Conservation (phyloP, 1,140 invertebrate species). For the Musca vetustissima region DNA sequence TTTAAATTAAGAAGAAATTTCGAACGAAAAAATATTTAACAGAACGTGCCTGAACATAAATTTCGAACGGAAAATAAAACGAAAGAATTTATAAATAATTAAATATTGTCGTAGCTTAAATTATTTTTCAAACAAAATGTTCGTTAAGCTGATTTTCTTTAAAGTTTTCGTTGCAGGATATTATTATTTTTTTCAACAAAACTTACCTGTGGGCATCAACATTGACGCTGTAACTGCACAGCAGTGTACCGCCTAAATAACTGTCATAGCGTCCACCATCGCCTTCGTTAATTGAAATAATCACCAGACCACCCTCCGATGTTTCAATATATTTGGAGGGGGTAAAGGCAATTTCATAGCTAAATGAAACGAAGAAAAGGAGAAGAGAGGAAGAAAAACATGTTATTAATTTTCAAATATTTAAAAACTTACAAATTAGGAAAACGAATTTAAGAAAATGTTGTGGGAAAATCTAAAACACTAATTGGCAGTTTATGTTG, state of each 20-base stretch:
- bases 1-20: neutral
- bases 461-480: too few relatives aligned
- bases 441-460: too few relatives aligned
- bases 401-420: neutral
- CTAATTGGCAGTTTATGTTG: too few relatives aligned
- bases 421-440: too few relatives aligned
- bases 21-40: neutral
- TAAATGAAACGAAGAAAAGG: conserved; percentile 28
- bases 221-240: conserved; percentile 71
- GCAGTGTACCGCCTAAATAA: conserved; percentile 66
- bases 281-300: conserved; percentile 68
- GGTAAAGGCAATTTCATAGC: conserved; percentile 57
- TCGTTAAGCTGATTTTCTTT: conserved; percentile 8
- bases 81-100: neutral
- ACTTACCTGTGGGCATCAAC: conserved; percentile 69
- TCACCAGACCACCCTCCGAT: conserved; percentile 70
- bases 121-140: neutral
- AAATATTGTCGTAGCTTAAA: too few relatives aligned
- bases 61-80: neutral
- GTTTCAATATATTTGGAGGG: conserved; percentile 72
- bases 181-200: neutral
- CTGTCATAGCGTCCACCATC: conserved; percentile 73
- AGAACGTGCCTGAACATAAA: neutral
- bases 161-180: too few relatives aligned
- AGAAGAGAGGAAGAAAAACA: neutral